Conservation (phyloP, 2,888 invertebrate species). For the Tenthredo amoena region DNA sequence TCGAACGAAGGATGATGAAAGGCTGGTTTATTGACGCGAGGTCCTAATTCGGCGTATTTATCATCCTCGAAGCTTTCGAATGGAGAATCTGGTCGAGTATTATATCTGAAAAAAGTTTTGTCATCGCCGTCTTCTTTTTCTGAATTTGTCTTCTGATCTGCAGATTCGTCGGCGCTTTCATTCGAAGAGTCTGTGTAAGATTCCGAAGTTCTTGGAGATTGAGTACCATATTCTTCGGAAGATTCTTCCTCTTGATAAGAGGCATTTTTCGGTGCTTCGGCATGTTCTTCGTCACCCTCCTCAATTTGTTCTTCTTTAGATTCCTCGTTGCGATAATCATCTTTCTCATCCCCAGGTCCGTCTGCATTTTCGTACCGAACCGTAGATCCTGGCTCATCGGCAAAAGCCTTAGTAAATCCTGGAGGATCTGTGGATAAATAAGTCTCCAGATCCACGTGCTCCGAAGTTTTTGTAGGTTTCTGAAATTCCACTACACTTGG, state of each 20-base stretch:
- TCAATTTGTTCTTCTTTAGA: constrained; percentile 56
- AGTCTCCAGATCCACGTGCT: constrained; percentile 64
- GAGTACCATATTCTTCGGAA: constrained; percentile 41
- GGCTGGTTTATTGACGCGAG: constrained; percentile 70
- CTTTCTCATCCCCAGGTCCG: constrained; percentile 54
- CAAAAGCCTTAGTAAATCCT: constrained; percentile 56
- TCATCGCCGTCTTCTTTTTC: constrained; percentile 58
- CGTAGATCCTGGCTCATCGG: constrained; percentile 51
- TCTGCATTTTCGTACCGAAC: background rate
- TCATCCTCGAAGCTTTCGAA: constrained; percentile 71
- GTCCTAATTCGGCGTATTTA: constrained; percentile 68
- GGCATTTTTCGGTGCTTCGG: constrained; percentile 54
- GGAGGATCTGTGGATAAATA: constrained; percentile 63
- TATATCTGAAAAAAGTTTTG: constrained; percentile 66
- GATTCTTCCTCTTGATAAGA: constrained; percentile 48
- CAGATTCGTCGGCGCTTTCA: constrained; percentile 32
- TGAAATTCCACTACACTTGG: constrained; percentile 79
- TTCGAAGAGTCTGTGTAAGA: background rate
- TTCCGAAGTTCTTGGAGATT: constrained; percentile 12
- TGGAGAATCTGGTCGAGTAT: constrained; percentile 69
- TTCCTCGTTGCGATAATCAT: constrained; percentile 53
- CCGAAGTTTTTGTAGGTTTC: constrained; percentile 75
- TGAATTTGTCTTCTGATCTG: constrained; percentile 53
- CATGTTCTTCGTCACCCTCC: constrained; percentile 49
- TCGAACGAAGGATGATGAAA: constrained; percentile 71